phyloP scores from a whole-genome alignment of 2,888 invertebrate species.

The Lymantria monacha region DNA sequence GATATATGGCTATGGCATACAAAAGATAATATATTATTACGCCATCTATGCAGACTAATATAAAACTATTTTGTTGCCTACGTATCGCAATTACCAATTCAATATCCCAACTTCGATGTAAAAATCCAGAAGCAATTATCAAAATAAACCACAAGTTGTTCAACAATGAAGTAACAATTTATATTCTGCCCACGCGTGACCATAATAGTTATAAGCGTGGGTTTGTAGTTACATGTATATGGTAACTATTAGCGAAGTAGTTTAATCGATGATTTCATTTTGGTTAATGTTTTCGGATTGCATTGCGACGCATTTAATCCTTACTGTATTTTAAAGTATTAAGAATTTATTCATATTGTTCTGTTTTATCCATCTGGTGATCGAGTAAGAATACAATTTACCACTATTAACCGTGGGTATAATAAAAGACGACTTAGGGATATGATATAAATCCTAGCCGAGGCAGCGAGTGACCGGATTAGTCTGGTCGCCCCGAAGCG shows the following conservation, averaged over 20 bases:
- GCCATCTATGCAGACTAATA: too few species aligned
- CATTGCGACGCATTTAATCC: background rate
- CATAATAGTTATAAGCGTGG: slow-evolving; percentile 14
- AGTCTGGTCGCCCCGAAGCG: too few species aligned
- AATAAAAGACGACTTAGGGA: too few species aligned
- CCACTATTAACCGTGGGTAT: too few species aligned
- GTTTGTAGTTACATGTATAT: slow-evolving; percentile 18
- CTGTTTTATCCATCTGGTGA: too few species aligned
- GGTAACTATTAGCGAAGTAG: slow-evolving; percentile 13
- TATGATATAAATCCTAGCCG: too few species aligned
- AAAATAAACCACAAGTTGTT: slow-evolving; percentile 18
- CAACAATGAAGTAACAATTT: slow-evolving; percentile 25
- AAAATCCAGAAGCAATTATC: slow-evolving; percentile 23
- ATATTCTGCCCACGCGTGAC: slow-evolving; percentile 28
- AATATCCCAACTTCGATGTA: background rate
- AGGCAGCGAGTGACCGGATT: too few species aligned
- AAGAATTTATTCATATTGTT: too few species aligned
- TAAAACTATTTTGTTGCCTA: too few species aligned
- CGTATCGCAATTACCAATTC: too few species aligned
- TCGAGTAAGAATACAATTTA: too few species aligned
- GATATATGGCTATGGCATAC: background rate
- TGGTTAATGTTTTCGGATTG: slow-evolving; percentile 11
- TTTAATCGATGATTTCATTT: slow-evolving; percentile 11
- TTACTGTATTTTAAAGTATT: background rate
- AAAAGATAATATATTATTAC: too few species aligned